phyloP scores from a whole-genome alignment of 35 echinoderm and acorn worm genomes.

The Ptychodera flava region DNA sequence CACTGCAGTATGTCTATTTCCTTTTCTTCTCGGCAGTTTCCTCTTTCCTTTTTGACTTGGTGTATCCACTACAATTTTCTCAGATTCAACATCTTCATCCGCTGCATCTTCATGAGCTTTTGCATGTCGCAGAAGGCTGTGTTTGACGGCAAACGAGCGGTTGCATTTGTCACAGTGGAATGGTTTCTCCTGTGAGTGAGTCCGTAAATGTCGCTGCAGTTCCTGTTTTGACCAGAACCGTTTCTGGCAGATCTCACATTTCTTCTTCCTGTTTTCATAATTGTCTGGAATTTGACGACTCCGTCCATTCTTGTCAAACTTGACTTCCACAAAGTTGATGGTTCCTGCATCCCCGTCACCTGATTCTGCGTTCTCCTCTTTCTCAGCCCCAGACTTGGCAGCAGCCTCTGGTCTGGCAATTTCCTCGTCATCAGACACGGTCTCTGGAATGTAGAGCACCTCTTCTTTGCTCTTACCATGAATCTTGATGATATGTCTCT shows the following conservation, averaged over 20 bases:
- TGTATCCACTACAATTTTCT: background rate
- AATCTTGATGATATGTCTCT: conserved; percentile 92
- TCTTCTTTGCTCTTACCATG: conserved; percentile 88
- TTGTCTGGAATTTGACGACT: background rate
- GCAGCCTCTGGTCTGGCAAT: background rate
- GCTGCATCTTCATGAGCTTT: background rate
- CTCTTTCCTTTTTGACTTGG: background rate
- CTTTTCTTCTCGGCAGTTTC: background rate
- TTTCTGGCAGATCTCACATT: conserved; percentile 11
- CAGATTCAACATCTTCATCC: background rate
- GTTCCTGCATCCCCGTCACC: background rate
- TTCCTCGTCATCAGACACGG: conserved; percentile 11
- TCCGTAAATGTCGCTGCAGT: background rate
- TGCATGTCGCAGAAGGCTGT: conserved; percentile 6
- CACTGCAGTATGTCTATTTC: background rate
- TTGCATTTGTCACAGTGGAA: conserved; percentile 7
- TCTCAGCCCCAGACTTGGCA: background rate
- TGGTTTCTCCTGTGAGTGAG: conserved; percentile 4
- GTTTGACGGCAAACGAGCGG: conserved; percentile 8
- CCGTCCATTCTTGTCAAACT: background rate
- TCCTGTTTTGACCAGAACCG: background rate
- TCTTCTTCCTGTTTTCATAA: background rate
- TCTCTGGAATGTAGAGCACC: conserved; percentile 43
- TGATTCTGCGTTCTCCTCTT: background rate
- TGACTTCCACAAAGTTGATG: background rate